phyloP scores from a whole-genome alignment of 92 coral and sea anemone species.

The Paramuricea clavata region DNA sequence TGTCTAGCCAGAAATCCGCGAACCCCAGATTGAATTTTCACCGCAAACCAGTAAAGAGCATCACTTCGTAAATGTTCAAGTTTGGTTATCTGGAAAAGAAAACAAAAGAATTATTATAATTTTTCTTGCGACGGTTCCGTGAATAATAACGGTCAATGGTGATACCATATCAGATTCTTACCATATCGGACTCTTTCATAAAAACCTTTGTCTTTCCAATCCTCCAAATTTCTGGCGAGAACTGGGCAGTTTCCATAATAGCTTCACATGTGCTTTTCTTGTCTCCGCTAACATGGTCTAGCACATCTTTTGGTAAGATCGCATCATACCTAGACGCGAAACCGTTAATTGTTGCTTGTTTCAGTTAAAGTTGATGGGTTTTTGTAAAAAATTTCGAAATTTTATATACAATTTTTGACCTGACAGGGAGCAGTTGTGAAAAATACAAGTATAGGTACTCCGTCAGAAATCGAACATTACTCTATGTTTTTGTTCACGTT shows the following conservation, averaged over 20 bases:
- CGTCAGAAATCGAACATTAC: no score
- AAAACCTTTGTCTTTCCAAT: slow-evolving; percentile 88
- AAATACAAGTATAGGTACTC: no score
- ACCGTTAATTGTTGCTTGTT: no score
- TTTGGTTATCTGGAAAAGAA: slow-evolving; percentile 44
- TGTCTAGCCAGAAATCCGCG: slow-evolving; percentile 62
- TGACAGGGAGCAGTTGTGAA: no score
- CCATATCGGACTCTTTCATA: slow-evolving; percentile 80
- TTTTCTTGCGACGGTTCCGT: no score
- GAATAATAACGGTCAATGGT: no score
- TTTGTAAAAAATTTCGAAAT: no score
- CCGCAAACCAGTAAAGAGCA: slow-evolving; percentile 21
- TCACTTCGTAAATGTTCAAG: slow-evolving; percentile 51
- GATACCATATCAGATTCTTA: no score
- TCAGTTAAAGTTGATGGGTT: no score
- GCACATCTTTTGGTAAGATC: slow-evolving; percentile 68
- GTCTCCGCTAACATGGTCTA: slow-evolving; percentile 53
- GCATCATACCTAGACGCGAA: slow-evolving; percentile 69
- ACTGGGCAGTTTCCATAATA: slow-evolving; percentile 70
- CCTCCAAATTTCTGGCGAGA: slow-evolving; percentile 81
- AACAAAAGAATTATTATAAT: neutral
- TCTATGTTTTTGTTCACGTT: no score
- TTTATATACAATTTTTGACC: no score
- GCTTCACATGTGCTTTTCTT: slow-evolving; percentile 74
- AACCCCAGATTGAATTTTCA: slow-evolving; percentile 39